Base-by-base conservation (phyloP, 2,888 invertebrate genomes). In the Heteromurus nitidus region DNA sequence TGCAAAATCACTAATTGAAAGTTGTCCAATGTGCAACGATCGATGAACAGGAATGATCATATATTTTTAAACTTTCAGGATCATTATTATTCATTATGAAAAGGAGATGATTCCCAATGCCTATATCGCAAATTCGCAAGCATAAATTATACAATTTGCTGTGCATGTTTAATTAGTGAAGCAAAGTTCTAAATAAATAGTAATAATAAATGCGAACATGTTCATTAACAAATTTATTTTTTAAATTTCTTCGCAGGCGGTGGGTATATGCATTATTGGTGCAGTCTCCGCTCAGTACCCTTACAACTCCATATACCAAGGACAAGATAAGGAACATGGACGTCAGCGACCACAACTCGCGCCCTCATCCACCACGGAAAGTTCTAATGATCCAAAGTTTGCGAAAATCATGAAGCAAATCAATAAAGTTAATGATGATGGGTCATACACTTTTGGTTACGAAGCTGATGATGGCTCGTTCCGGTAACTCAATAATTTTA, bases 381-480 rank as follows among this genome's bases (percentile, higher is more conserved):
- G 24, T n/a, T 53, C 74, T 5, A 58, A 74, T 22, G 69, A 73
- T 72, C 68, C 84, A 7, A 82, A 70, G 24, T 74, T 94, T 89
- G 92, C 94, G 20, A 94, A 94, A 88, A 95, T 95, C 87, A 92
- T 95, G 28, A 95, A 95, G 88, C 94, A 95, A 89, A 94, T 95
- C 86, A 92, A 94, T 84, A 92, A 94, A 88, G 91, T 95, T 1
- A 95, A 95, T 88, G 93, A 94, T 69, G 95, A 95, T 88, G 95
- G 95, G 30, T 94, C 95, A 0, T 95, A 95, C 88, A 95, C 95
- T 0, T 94, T 94, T 84, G 95, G 95, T 0, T 95, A 94, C 88
- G 95, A 95, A 90, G 94, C 95, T 1, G 95, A 94, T 65, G 95
- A 95, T 89, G 95, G 95, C 2, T 94, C 94, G 0, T 95, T 95